These are phyloP conservation scores for Alces alces DNA, from an alignment of 2,113 vertebrate species.

Conservation along the genomic window DNA sequence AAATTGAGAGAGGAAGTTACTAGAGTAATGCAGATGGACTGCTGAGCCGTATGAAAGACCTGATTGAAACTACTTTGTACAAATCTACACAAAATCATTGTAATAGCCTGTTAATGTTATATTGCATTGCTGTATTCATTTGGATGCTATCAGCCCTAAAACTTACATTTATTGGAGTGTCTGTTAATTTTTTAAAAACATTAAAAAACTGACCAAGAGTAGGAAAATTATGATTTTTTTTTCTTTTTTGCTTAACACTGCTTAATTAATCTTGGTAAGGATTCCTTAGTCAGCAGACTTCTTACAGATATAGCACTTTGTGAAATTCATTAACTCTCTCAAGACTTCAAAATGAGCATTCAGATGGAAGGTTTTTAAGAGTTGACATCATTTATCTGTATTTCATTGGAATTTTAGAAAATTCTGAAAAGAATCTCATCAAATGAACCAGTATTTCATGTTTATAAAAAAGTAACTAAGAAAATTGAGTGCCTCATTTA, in stretches of 20 bases:
- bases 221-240: neutral
- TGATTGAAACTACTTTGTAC: neutral
- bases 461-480: slow-evolving; percentile 9
- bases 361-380: neutral
- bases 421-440: neutral
- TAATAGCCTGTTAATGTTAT: neutral
- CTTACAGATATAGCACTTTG: neutral
- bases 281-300: neutral
- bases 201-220: neutral
- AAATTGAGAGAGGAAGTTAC: neutral
- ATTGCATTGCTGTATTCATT: neutral
- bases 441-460: neutral
- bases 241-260: neutral
- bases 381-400: neutral
- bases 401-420: slow-evolving; percentile 15
- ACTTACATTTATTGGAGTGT: neutral
- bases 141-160: neutral
- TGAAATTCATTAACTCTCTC: slow-evolving; percentile 19
- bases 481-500: neutral
- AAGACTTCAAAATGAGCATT: slow-evolving; percentile 13
- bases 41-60: neutral
- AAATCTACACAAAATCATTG: neutral
- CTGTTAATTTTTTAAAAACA: neutral
- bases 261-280: slow-evolving; percentile 10
- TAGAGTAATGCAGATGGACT: neutral